Conservation (phyloP, 2,888 invertebrate genomes). For the Eupithecia inturbata region DNA sequence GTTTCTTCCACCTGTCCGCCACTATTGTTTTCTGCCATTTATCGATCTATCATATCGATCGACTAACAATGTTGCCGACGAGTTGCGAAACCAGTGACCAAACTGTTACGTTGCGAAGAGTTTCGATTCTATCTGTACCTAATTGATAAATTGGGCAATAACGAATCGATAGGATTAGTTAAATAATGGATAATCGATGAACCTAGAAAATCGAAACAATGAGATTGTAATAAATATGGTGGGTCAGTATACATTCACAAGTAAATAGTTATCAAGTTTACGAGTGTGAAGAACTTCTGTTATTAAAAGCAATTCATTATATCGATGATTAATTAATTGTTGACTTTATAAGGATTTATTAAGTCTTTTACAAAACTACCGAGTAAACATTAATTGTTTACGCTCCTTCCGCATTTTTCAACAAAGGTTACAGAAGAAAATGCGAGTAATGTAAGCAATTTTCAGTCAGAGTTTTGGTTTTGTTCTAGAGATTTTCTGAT, state of each 20-base stretch:
- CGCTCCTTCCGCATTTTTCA: constrained; percentile 22
- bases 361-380: constrained; percentile 12
- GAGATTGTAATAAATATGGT: neutral
- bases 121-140: constrained; percentile 43
- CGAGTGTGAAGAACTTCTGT: neutral
- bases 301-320: neutral
- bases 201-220: neutral
- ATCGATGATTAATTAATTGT: constrained; percentile 12
- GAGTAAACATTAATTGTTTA: constrained; percentile 16
- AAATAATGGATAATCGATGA: constrained; percentile 11
- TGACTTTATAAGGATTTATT: constrained; percentile 15
- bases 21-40: constrained; percentile 45
- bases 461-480: neutral
- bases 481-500: neutral
- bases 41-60: constrained; percentile 40
- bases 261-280: neutral
- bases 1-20: constrained; percentile 36
- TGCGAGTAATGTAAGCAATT: constrained; percentile 8
- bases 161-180: constrained; percentile 11
- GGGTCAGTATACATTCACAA: neutral
- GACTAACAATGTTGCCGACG: constrained; percentile 51
- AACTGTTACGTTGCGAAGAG: constrained; percentile 55
- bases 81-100: constrained; percentile 51
- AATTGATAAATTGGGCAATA: constrained; percentile 47
- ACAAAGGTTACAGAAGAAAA: constrained; percentile 16